Base-by-base conservation (phyloP, 2,113 vertebrate species). In the Micronycteris hirsuta region DNA sequence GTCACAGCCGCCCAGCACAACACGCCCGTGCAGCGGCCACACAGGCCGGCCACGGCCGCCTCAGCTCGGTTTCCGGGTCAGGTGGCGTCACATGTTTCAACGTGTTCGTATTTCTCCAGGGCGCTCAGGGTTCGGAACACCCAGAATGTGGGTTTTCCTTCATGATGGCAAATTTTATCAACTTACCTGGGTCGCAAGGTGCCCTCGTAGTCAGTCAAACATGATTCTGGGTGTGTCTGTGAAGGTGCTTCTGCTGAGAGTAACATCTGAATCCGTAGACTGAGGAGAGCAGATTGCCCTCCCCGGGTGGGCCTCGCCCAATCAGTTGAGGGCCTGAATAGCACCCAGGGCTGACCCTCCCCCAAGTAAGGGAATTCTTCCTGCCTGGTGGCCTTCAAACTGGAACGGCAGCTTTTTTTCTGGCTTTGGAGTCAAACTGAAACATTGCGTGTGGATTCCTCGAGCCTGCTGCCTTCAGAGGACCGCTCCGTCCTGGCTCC, bases 21-120 rank as follows among this genome's bases (percentile, higher is more conserved):
- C 70, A 41, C 22, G 6, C 24, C 28, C 2, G 22, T 36, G 5
- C 31, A 13, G 5, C 6, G 3, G 5, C 14, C 71, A 38, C 22
- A 20, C 14, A 5, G 91, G 43, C 71, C 33, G 41, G 0, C 33
- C n/a, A 4, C 8, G 54, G 13, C 20, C 49, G 20, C 56, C 41
- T n/a, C 5, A 19, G 6, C 76, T 17, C 1, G 1, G n/a, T 10
- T 16, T 10, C 28, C 15, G 0, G 10, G 8, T 45, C 15, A 36
- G 19, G 1, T n/a, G n/a, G 10, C 0, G 7, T 71, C 73, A 47
- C 31, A 14, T 11, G 14, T 24, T 33, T 9, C 31, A 33, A 28
- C 4, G 17, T 5, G 5, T 78, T 31, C 58, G 1, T 65, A 1
- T 56, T 80, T 33, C 49, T 45, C 4, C 0, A 3, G 7, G 43